Evolutionary conservation across 2,113 vertebrate genomes (phyloP).

Genomic region (Mesitornis unicolor): DNA sequence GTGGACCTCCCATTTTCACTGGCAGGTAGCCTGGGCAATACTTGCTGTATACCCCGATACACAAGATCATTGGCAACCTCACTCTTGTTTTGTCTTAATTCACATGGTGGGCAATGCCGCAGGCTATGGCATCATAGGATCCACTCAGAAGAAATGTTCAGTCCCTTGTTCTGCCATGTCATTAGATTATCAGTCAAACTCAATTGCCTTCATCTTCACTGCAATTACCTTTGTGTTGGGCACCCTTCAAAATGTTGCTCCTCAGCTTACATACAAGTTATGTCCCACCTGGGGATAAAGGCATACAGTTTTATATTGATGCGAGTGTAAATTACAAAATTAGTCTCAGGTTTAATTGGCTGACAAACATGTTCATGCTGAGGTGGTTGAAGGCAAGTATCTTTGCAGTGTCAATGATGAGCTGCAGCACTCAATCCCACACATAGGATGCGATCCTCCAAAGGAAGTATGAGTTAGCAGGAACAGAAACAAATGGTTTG

Average conservation of each 20-base stretch:
- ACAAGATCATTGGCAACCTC: neutral
- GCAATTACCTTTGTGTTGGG: neutral
- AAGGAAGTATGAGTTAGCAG: neutral
- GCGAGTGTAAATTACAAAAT: neutral
- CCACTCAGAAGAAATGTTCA: neutral
- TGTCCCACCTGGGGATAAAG: neutral
- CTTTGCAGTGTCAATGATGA: neutral
- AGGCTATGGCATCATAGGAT: neutral
- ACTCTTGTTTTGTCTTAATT: neutral
- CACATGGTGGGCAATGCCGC: neutral
- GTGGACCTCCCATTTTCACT: neutral
- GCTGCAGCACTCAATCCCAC: neutral
- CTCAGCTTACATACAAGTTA: neutral
- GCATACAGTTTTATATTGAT: neutral
- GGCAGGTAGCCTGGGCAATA: neutral
- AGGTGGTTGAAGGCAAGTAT: neutral
- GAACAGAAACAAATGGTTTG: neutral
- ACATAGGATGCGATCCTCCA: neutral
- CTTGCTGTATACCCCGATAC: accelerated
- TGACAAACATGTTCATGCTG: neutral
- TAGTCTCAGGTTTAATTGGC: neutral
- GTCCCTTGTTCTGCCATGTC: neutral
- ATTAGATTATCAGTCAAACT: neutral
- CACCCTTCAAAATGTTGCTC: neutral
- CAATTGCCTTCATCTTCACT: neutral